Base-by-base conservation (phyloP, 1,140 invertebrate genomes). In the Pseudomyrmex gracilis region DNA sequence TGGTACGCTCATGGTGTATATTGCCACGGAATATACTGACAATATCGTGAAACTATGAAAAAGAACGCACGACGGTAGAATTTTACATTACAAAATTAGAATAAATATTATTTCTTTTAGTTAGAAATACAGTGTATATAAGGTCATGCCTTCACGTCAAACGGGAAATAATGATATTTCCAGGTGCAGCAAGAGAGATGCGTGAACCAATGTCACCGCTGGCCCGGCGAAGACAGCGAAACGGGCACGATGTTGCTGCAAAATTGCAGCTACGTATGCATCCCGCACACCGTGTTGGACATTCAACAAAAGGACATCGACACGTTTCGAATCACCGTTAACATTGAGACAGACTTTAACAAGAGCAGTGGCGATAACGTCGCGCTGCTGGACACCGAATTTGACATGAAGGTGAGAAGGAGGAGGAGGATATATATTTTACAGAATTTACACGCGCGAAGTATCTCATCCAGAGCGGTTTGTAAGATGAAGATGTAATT, bases 151-250 rank as follows among this genome's bases (percentile, higher is more conserved):
- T 3, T 5, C 7, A 34, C 17, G 15, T 4, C 7, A 68, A 22
- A 51, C 8, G 13, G 13, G 10, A 55, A 10, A 4, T 4, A 15
- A 34, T 34, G 8, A 22, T 24, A 20, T 12, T 2, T 10, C 7
- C 13, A 80, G 53, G 94, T 97, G 13, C 95, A 96, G 88, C 96
- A 97, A 92, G 96, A 97, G 87, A 95, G 95, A 24, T 97, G 96
- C 89, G 94, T 94, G 9, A 94, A 95, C 57, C 95, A 95, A 4
- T 97, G 96, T 90, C 95, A 96, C 83, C 93, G 95, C 45, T 97
- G 96, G 96, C 90, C 93, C 15, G 94, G 95, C 4, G 95, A 95
- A 61, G 95, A 95, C 57, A 96, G 95, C 92, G 86, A 93, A 88
- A 83, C 92, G 82, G 96, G 96, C 2, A 87, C 90, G 0, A 89